A percentile compares a stretch with the other conserved stretches of the same genome.
phyloP scores from a whole-genome alignment of 2,797 vertebrate genomes.

The Anguilla marmorata region DNA sequence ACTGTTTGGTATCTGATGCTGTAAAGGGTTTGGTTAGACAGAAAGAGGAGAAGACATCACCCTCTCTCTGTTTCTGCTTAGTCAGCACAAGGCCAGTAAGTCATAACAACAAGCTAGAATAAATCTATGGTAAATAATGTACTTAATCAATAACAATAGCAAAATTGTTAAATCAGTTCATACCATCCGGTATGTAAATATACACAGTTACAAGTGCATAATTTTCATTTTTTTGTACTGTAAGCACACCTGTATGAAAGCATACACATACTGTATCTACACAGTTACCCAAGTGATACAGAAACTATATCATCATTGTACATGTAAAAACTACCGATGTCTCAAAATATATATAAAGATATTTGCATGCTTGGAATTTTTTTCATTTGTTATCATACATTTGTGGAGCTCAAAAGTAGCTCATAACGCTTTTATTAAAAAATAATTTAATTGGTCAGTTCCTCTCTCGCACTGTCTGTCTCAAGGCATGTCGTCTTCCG shows the following conservation, averaged over 20 bases:
- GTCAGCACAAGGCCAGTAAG: slow-evolving; percentile 67
- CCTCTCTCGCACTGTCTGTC: slow-evolving; percentile 60
- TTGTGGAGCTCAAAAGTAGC: slow-evolving; percentile 71
- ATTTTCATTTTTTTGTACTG: slow-evolving; percentile 45
- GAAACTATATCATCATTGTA: slow-evolving; percentile 76
- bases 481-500: slow-evolving; percentile 80
- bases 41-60: slow-evolving; percentile 35
- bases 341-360: slow-evolving; percentile 76
- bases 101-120: slow-evolving; percentile 64
- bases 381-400: slow-evolving; percentile 75
- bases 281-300: slow-evolving; percentile 74
- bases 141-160: slow-evolving; percentile 72
- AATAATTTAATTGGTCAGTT: slow-evolving; percentile 52
- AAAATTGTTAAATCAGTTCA: slow-evolving; percentile 73
- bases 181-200: slow-evolving; percentile 68
- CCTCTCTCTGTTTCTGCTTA: neutral
- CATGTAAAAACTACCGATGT: slow-evolving; percentile 75
- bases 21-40: slow-evolving; percentile 72
- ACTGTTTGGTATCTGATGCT: slow-evolving; percentile 75
- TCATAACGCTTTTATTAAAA: slow-evolving; percentile 83
- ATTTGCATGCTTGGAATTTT: slow-evolving; percentile 72
- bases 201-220: slow-evolving; percentile 69
- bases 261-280: slow-evolving; percentile 68
- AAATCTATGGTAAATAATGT: slow-evolving; percentile 67
- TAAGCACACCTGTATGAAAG: slow-evolving; percentile 67